Evolutionary conservation across 2,113 vertebrate species (phyloP).

Genomic region (Delphinus delphis): DNA sequence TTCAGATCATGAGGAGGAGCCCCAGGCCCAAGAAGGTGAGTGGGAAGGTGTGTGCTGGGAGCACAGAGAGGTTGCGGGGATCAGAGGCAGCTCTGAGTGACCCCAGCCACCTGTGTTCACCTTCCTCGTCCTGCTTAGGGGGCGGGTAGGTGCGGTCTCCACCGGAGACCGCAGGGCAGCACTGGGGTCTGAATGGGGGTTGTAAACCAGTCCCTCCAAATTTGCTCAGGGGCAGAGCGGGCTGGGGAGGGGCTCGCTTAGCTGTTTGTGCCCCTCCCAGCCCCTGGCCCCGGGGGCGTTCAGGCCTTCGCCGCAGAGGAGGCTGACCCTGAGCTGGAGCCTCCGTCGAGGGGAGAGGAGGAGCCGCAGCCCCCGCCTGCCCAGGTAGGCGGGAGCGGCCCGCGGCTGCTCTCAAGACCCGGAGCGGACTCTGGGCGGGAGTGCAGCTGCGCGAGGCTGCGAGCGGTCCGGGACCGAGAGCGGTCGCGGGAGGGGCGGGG

Average conservation of each 20-base stretch:
- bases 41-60: neutral
- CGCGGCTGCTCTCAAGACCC: conserved; percentile 57
- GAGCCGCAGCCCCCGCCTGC: neutral
- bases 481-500: neutral
- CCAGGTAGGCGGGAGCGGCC: conserved; percentile 73
- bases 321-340: neutral
- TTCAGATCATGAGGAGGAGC: conserved; percentile 40
- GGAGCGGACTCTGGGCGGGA: neutral
- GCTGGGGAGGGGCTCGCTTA: neutral
- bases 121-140: neutral
- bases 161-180: neutral
- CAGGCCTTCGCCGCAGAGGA: neutral
- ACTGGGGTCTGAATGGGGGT: neutral
- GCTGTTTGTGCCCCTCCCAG: neutral
- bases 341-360: rapidly evolving
- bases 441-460: neutral
- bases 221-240: neutral
- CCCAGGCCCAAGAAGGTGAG: conserved; percentile 56
- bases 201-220: neutral
- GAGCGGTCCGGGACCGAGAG: neutral
- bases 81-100: neutral
- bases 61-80: neutral
- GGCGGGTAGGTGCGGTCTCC: neutral
- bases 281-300: neutral
- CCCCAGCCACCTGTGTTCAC: neutral